Conservation (phyloP, 2,113 vertebrate species). For the Glareola pratincola region DNA sequence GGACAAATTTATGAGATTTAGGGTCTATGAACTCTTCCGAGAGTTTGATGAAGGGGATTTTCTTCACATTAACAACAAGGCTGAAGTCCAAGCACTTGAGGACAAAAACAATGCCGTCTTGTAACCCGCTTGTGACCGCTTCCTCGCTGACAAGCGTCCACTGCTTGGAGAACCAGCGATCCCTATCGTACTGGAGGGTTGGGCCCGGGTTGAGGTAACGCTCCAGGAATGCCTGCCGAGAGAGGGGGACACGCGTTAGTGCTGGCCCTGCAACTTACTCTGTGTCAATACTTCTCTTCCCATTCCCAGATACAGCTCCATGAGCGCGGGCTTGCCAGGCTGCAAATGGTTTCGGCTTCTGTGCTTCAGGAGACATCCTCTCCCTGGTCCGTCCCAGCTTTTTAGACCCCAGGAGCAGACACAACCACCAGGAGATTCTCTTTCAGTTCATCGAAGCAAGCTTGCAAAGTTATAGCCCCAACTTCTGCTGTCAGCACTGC, state of each 20-base stretch:
- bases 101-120: constrained; percentile 73
- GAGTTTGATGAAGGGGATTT: constrained; percentile 81
- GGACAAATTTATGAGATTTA: constrained; percentile 80
- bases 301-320: fast-evolving
- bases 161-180: constrained; percentile 78
- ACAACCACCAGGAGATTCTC: not conserved
- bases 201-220: constrained; percentile 78
- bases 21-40: constrained; percentile 82
- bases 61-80: constrained; percentile 81
- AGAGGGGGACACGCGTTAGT: not conserved
- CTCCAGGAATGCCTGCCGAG: constrained; percentile 78
- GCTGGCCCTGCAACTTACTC: not conserved
- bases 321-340: not conserved
- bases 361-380: not conserved
- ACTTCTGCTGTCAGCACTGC: not conserved
- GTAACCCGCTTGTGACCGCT: constrained; percentile 75
- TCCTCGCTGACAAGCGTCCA: constrained; percentile 81
- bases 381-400: not conserved
- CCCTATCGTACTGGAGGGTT: constrained; percentile 76
- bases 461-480: not conserved
- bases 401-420: not conserved
- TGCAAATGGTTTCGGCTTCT: not conserved
- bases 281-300: not conserved
- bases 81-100: constrained; percentile 82
- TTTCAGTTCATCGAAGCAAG: not conserved